A percentile compares a stretch with the other conserved stretches of the same genome.
These are phyloP conservation scores for Cercopithecus mona DNA, from an alignment of 2,113 vertebrate genomes.

Conservation along the genomic window DNA sequence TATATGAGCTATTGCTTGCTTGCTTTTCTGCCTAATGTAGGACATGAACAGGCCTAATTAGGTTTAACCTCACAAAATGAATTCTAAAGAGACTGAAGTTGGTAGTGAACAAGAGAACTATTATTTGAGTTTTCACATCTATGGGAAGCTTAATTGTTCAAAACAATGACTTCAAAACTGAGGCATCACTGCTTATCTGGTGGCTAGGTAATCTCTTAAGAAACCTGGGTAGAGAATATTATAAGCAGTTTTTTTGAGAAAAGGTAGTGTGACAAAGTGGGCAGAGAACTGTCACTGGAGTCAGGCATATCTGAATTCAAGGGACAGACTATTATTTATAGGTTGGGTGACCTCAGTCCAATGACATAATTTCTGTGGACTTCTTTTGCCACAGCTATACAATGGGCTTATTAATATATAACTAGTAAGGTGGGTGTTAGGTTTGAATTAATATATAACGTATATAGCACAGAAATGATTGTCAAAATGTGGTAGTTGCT, in stretches of 20 bases:
- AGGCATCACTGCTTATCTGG: background rate
- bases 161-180: conserved; percentile 1
- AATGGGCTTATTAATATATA: background rate
- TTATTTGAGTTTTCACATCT: background rate
- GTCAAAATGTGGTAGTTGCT: background rate
- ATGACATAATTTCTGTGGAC: background rate
- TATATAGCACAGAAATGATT: background rate
- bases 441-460: background rate
- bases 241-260: background rate
- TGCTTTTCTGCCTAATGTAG: background rate
- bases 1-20: background rate
- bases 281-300: background rate
- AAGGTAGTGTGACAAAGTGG: background rate
- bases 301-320: background rate
- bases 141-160: background rate
- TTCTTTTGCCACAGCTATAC: background rate
- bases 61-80: background rate
- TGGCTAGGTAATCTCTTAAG: background rate
- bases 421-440: background rate
- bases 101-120: background rate
- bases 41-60: background rate
- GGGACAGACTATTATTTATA: background rate
- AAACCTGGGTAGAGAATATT: background rate
- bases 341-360: background rate
- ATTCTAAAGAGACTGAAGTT: background rate